A percentile compares a stretch with the other conserved stretches of the same genome.
These are phyloP conservation scores for Parthenolecanium corni DNA, from an alignment of 2,888 invertebrate species.

Conservation along the genomic window DNA sequence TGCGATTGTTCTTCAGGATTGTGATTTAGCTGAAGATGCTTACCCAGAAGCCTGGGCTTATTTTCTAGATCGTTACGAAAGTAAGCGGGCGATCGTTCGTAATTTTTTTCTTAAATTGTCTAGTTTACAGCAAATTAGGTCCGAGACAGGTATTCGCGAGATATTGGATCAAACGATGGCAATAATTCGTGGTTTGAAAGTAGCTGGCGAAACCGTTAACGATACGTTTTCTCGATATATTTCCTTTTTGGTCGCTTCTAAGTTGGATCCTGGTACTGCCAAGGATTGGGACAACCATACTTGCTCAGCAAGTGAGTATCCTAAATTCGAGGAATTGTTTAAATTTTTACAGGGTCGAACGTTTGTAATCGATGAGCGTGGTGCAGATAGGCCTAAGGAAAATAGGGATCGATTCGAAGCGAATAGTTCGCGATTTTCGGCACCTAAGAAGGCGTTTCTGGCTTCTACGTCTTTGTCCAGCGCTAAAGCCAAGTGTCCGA, in stretches of 20 bases:
- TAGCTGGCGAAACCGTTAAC: not conserved
- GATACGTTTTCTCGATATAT: not conserved
- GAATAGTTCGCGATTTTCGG: not conserved
- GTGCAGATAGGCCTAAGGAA: not conserved
- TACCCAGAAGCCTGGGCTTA: not conserved
- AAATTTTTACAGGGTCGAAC: slow-evolving; percentile 6
- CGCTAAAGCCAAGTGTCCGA: not conserved
- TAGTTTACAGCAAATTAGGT: not conserved
- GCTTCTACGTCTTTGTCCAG: not conserved
- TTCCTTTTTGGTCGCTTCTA: not conserved
- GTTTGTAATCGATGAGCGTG: not conserved
- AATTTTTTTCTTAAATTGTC: not conserved
- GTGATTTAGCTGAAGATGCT: not conserved
- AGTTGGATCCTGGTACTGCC: not conserved
- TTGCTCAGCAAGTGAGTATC: not conserved
- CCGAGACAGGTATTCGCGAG: not conserved
- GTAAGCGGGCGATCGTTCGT: not conserved
- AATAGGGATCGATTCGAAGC: not conserved
- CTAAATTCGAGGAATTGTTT: not conserved
- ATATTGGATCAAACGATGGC: not conserved
- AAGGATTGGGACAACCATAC: not conserved
- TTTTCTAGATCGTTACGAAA: not conserved
- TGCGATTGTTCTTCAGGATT: not conserved
- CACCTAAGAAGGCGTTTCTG: not conserved
- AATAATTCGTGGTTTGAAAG: slow-evolving; percentile 2